These are phyloP conservation scores for Bellardia bayeri DNA, from an alignment of 2,888 invertebrate species.

Conservation along the genomic window DNA sequence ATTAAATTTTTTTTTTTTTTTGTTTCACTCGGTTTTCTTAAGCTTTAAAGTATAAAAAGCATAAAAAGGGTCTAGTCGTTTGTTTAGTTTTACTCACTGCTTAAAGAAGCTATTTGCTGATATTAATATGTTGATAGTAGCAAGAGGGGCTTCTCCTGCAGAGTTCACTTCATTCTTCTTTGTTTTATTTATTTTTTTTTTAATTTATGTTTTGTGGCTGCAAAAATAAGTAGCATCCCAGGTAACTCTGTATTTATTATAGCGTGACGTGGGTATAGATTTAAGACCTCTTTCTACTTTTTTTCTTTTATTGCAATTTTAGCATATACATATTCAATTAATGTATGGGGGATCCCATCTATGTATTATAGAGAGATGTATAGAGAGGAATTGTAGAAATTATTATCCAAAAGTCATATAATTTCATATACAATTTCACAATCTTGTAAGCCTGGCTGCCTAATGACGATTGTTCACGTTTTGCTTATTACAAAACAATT, in stretches of 20 bases:
- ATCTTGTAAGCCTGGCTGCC: constrained; percentile 51
- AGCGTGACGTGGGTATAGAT: constrained; percentile 57
- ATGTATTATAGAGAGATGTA: constrained; percentile 10
- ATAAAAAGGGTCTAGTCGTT: constrained; percentile 54
- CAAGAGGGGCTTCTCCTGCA: constrained; percentile 63
- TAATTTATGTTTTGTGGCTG: constrained; percentile 14
- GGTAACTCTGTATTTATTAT: constrained; percentile 52
- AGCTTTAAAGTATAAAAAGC: constrained; percentile 26
- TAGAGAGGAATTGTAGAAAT: constrained; percentile 31
- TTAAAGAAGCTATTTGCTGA: constrained; percentile 68
- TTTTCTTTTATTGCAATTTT: not conserved
- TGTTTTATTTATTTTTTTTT: not conserved
- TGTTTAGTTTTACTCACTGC: constrained; percentile 23
- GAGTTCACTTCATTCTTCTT: constrained; percentile 27
- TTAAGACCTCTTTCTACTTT: constrained; percentile 33
- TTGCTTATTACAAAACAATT: constrained; percentile 81
- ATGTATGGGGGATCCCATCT: constrained; percentile 7
- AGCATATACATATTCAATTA: constrained; percentile 27
- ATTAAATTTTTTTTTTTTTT: constrained; percentile 41
- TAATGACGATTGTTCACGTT: constrained; percentile 73
- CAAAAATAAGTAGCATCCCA: constrained; percentile 56
- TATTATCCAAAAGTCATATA: constrained; percentile 63
- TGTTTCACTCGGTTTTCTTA: constrained; percentile 4
- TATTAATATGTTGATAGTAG: constrained; percentile 67
- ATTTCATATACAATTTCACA: constrained; percentile 66